Conservation (phyloP, 1,140 invertebrate genomes). For the Musca domestica region DNA sequence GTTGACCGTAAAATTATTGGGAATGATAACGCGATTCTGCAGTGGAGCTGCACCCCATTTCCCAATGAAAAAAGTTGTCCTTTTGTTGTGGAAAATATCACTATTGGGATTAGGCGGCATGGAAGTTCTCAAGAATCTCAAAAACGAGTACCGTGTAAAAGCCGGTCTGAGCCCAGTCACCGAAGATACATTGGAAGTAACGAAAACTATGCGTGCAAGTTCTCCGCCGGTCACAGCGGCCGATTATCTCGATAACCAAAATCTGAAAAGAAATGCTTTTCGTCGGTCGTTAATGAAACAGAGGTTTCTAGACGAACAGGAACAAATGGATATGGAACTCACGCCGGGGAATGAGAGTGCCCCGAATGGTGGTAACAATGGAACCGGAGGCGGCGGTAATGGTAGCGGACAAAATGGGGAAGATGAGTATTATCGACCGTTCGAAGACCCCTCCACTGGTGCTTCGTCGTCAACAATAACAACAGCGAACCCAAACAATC, state of each 20-base stretch:
- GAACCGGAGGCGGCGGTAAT: conserved; percentile 35
- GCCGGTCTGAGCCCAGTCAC: conserved; percentile 71
- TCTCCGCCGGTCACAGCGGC: conserved; percentile 91
- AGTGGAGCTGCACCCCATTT: conserved; percentile 92
- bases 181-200: conserved; percentile 93
- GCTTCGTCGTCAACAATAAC: conserved; percentile 36
- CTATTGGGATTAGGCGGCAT: conserved; percentile 88
- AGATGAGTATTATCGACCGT: conserved; percentile 57
- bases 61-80: conserved; percentile 95
- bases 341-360: conserved; percentile 41
- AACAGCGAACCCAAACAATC: conserved; percentile 50
- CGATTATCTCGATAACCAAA: conserved; percentile 87
- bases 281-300: conserved; percentile 68
- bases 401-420: conserved; percentile 47
- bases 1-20: conserved; percentile 82
- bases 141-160: conserved; percentile 70
- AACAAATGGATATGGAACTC: conserved; percentile 67
- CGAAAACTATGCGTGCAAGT: conserved; percentile 88
- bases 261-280: conserved; percentile 68
- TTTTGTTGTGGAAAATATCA: conserved; percentile 95
- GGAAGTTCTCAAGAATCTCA: conserved; percentile 72
- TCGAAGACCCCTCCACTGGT: conserved; percentile 54
- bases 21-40: conserved; percentile 93
- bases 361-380: conserved; percentile 35
- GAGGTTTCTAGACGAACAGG: conserved; percentile 85